Evolutionary conservation across 2,113 vertebrate genomes (phyloP).

Genomic region (Anhinga anhinga): DNA sequence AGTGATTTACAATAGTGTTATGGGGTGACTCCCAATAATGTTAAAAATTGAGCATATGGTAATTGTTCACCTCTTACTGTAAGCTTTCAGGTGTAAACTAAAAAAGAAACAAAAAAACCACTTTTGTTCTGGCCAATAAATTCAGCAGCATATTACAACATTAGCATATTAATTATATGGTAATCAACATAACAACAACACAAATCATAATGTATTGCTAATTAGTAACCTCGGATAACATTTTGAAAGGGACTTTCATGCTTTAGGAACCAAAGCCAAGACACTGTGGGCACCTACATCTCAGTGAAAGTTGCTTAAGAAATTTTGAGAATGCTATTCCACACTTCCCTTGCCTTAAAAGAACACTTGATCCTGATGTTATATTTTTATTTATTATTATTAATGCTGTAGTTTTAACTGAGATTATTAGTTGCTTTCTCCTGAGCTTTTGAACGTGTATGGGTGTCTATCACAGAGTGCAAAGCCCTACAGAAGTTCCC

Average conservation of each 20-base stretch:
- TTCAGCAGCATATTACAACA: background rate
- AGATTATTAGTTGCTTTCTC: background rate
- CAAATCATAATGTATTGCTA: background rate
- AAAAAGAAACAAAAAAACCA: background rate
- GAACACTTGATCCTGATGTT: background rate
- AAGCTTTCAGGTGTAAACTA: conserved; percentile 2
- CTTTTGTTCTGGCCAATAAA: background rate
- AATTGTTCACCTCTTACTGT: background rate
- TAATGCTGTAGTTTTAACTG: background rate
- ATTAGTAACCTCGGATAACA: background rate
- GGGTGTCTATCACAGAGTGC: background rate
- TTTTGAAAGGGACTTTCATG: background rate
- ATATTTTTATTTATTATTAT: background rate
- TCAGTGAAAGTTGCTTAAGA: background rate
- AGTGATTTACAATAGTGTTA: background rate
- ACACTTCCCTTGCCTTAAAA: background rate
- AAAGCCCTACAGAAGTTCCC: background rate
- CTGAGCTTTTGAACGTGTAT: background rate
- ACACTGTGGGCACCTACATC: background rate
- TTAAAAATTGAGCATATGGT: background rate
- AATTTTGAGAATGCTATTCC: background rate
- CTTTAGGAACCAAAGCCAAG: background rate
- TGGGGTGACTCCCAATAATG: background rate
- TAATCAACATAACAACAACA: background rate
- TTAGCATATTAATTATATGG: conserved; percentile 15